phyloP scores from a whole-genome alignment of 1,140 invertebrate genomes.

The Drepana arcuata region DNA sequence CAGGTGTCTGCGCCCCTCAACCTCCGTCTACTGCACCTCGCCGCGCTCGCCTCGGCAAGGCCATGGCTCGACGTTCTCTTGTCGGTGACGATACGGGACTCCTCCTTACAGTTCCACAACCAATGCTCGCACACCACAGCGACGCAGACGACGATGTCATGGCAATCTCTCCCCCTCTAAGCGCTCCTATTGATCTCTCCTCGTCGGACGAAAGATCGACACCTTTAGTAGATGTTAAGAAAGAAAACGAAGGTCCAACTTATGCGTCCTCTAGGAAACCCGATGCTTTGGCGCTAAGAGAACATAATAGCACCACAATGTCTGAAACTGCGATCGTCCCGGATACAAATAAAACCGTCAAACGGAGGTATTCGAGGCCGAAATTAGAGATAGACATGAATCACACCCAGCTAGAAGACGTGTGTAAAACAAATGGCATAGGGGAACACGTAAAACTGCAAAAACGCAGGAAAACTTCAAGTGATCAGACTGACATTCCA shows the following conservation, averaged over 20 bases:
- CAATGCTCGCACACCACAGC: slow-evolving; percentile 24
- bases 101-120: slow-evolving; percentile 26
- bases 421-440: slow-evolving; percentile 65
- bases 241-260: slow-evolving; percentile 61
- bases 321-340: slow-evolving; percentile 23
- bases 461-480: slow-evolving; percentile 72
- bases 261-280: slow-evolving; percentile 39
- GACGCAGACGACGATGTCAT: slow-evolving; percentile 59
- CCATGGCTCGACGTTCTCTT: slow-evolving; percentile 75
- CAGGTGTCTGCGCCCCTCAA: slow-evolving; percentile 73
- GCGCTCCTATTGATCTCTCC: slow-evolving; percentile 59
- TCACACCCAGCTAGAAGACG: slow-evolving; percentile 59
- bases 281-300: slow-evolving; percentile 55
- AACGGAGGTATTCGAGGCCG: slow-evolving; percentile 54
- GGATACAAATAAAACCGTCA: slow-evolving; percentile 45
- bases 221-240: slow-evolving; percentile 63
- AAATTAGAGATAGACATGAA: slow-evolving; percentile 67
- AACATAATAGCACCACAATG: slow-evolving; percentile 49
- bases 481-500: slow-evolving; percentile 42
- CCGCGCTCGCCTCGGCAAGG: slow-evolving; percentile 78
- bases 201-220: slow-evolving; percentile 63
- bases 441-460: slow-evolving; percentile 70
- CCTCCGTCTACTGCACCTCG: slow-evolving; percentile 54
- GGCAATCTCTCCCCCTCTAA: slow-evolving; percentile 53
- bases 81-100: slow-evolving; percentile 56